Evolutionary conservation across 2,113 vertebrate species (phyloP), one percentile per base, ranked within the genome.

Genomic region (Zosterops japonicus): DNA sequence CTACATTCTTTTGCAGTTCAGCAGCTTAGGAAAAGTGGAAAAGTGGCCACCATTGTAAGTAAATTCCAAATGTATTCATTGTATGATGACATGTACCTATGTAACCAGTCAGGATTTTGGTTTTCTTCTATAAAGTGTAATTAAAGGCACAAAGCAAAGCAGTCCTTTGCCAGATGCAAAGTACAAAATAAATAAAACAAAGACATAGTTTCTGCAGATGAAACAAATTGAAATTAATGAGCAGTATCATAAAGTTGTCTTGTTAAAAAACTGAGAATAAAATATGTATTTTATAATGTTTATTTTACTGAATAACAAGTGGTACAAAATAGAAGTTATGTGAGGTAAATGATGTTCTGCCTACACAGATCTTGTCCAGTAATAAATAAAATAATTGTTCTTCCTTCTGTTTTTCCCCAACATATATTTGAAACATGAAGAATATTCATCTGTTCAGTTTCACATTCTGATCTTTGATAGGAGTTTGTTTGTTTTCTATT

Each of bases 41-140:
- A 99, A 98, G 97, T 99, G 2, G 99, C 99, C 39, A 98, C 98
- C 94, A 99, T 99, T 72, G 99, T 99, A 97, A 99, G 99, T 99
- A 74, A 63, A 91, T 61, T 79, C 33, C 8, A 36, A 35, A 69
- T 55, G 3, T 71, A 24, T 77, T 95, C 64, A 15, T 27, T 68
- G 31, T 85, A 12, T 14, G 36, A 5, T 46, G 11, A 9, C 55
- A 33, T 42, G 16, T 65, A 44, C 7, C 8, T 63, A 23, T 2
- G 1, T 52, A 69, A 75, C 11, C 27, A 70, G 29, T 42, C 25
- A 49, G 44, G 65, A 49, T n/a, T 56, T 53, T 68, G 4, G 0
- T 28, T 92, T 83, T 83, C 12, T 53, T 69, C 21, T 69, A 1
- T 57, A 20, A 77, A 56, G 1, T 55, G 6, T 68, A 12, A n/a